Evolutionary conservation across 2,888 invertebrate genomes (phyloP).

Genomic region (Chloroclystis v-ata): DNA sequence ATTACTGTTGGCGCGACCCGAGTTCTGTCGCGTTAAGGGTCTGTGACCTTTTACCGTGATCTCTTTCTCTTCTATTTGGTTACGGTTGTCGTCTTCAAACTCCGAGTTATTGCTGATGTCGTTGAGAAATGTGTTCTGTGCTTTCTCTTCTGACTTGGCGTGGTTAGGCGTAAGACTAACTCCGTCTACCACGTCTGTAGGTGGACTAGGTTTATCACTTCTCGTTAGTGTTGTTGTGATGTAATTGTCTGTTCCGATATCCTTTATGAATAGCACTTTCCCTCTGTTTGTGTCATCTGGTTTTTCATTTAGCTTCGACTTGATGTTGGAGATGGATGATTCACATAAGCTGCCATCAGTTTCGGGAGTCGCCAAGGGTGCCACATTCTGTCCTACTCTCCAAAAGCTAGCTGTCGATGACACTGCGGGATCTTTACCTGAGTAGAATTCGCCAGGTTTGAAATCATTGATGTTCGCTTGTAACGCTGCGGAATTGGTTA

Average conservation of each 20-base stretch:
- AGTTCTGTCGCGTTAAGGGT: slow-evolving; percentile 82
- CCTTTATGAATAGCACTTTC: slow-evolving; percentile 79
- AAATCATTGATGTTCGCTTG: slow-evolving; percentile 67
- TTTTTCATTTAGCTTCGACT: slow-evolving; percentile 68
- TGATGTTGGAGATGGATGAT: slow-evolving; percentile 62
- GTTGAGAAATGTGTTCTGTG: slow-evolving; percentile 66
- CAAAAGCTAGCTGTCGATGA: slow-evolving; percentile 64
- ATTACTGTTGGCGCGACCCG: slow-evolving; percentile 75
- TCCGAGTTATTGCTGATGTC: slow-evolving; percentile 71
- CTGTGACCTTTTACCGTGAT: slow-evolving; percentile 80
- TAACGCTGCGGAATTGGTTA: slow-evolving; percentile 62
- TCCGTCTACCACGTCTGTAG: slow-evolving; percentile 50
- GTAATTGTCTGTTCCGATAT: slow-evolving; percentile 85
- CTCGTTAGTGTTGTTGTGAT: slow-evolving; percentile 81
- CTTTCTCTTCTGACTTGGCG: slow-evolving; percentile 69
- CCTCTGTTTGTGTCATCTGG: slow-evolving; percentile 59
- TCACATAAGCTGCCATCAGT: slow-evolving; percentile 79
- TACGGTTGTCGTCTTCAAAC: slow-evolving; percentile 72
- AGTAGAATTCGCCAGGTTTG: slow-evolving; percentile 73
- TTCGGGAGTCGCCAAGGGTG: slow-evolving; percentile 80
- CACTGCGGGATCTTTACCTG: slow-evolving; percentile 57
- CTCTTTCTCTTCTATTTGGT: slow-evolving; percentile 73
- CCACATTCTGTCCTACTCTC: slow-evolving; percentile 66
- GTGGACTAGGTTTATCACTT: slow-evolving; percentile 54
- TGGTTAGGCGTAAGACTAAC: slow-evolving; percentile 60